Evolutionary conservation across 1,140 invertebrate genomes (phyloP), one percentile per base, ranked within the genome.

Genomic region (Cotesia glomerata): DNA sequence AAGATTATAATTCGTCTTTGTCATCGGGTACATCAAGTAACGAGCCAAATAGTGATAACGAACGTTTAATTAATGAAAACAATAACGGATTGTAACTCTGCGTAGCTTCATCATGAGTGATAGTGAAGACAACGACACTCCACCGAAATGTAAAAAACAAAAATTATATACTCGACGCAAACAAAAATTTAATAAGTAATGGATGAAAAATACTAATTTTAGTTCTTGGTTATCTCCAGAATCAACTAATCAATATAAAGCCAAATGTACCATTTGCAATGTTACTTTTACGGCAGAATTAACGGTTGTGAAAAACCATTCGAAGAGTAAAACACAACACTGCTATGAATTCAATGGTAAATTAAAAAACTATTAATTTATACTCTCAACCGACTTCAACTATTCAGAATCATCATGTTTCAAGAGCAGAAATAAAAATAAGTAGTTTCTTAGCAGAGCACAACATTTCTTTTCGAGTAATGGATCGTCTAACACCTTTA

Each of bases 341-440:
- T 3, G 62, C 39, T 51, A 26, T 73, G 0, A 13, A 45, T 16
- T 65, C 67, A 58, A 26, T 54, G 7, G 13, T 13, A 35, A 18
- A 63, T 36, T 34, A 45, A 51, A 49, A 61, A 36, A 51, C 18
- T 8, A 51, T 65, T 18, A 39, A 36, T 4, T 14, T 5, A 13
- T 70, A 52, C 2, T 11, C 18, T 69, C 7, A 52, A 64, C 1
- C 35, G 13, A 18, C 52, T 54, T 14, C 7, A 9, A 32, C 16
- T 61, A 1, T 13, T 61, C 52, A 18, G 13, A 54, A 54, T 54
- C 5, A 54, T 54, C 35, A n/a, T 18, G 71, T 65, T 11, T 61
- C 72, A 71, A 68, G 58, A 71, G 62, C 68, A 13, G 73, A 76
- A 71, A 72, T 73, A 14, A 76, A 76, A 62, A 13, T 74, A 32